Conservation (phyloP, 2,113 vertebrate genomes). For the Pelodiscus sinensis region DNA sequence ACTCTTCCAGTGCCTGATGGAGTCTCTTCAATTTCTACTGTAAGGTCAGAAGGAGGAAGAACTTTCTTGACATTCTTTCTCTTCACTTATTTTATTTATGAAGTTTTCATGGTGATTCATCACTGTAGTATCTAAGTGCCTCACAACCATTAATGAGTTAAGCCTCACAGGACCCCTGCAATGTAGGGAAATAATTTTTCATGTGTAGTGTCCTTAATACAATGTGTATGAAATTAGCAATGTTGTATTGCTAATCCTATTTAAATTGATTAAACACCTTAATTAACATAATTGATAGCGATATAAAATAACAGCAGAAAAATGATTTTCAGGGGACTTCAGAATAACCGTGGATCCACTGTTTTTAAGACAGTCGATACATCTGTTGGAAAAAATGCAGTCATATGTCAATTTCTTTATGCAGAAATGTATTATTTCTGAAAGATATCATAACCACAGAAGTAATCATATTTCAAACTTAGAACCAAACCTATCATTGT, state of each 20-base stretch:
- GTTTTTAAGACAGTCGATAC: not conserved
- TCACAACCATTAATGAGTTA: not conserved
- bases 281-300: slow-evolving; percentile 35
- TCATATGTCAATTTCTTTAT: not conserved
- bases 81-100: not conserved
- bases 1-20: not conserved
- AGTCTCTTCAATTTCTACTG: not conserved
- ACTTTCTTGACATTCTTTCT: not conserved
- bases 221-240: slow-evolving; percentile 18
- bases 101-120: not conserved
- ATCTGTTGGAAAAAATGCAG: slow-evolving; percentile 11
- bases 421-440: slow-evolving; percentile 2
- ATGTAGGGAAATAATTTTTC: slow-evolving; percentile 12
- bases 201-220: slow-evolving; percentile 52
- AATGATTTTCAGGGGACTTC: slow-evolving; percentile 5
- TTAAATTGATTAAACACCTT: slow-evolving; percentile 41
- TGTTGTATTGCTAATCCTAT: slow-evolving; percentile 21
- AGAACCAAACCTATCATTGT: slow-evolving; percentile 63
- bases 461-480: slow-evolving; percentile 57
- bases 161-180: not conserved
- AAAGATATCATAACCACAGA: not conserved
- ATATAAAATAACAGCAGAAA: slow-evolving; percentile 12
- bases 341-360: slow-evolving; percentile 4
- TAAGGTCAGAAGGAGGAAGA: not conserved
- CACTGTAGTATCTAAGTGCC: not conserved